These are phyloP conservation scores for Amiota mariae DNA, from an alignment of 2,888 invertebrate species.

Conservation along the genomic window DNA sequence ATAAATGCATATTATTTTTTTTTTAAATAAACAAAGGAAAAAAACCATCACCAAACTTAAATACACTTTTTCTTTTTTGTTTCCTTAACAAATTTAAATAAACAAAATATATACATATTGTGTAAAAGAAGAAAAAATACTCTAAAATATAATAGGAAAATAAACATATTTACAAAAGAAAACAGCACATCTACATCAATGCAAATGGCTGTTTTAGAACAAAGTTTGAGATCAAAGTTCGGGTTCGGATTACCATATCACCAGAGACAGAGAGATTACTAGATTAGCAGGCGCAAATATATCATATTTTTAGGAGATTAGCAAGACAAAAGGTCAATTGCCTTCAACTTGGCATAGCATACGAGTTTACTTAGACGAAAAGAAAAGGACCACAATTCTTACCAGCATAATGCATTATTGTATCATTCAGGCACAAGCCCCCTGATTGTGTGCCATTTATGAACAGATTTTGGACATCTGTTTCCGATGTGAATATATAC, in stretches of 20 bases:
- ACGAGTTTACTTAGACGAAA: not conserved
- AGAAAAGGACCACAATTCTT: constrained; percentile 74
- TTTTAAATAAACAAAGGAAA: constrained; percentile 7
- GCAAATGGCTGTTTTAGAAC: not conserved
- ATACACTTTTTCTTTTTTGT: not conserved
- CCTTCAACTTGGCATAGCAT: constrained; percentile 11
- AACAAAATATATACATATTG: constrained; percentile 19
- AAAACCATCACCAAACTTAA: constrained; percentile 26
- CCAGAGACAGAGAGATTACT: constrained; percentile 14
- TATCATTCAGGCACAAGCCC: constrained; percentile 88
- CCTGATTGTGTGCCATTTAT: constrained; percentile 85
- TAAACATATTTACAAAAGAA: constrained; percentile 32
- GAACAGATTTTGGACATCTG: constrained; percentile 81
- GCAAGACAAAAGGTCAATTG: not conserved
- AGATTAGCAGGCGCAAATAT: constrained; percentile 8
- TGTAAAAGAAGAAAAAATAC: constrained; percentile 10
- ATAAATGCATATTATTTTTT: constrained; percentile 29
- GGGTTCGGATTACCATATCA: not conserved
- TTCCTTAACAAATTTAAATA: constrained; percentile 19
- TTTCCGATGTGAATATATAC: constrained; percentile 87
- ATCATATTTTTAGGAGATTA: constrained; percentile 12
- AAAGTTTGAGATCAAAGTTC: not conserved
- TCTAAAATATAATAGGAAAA: constrained; percentile 31
- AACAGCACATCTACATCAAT: not conserved
- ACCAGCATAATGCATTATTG: constrained; percentile 88